Evolutionary conservation across 2,888 invertebrate genomes (phyloP).

Genomic region (Masnerella sp.): DNA sequence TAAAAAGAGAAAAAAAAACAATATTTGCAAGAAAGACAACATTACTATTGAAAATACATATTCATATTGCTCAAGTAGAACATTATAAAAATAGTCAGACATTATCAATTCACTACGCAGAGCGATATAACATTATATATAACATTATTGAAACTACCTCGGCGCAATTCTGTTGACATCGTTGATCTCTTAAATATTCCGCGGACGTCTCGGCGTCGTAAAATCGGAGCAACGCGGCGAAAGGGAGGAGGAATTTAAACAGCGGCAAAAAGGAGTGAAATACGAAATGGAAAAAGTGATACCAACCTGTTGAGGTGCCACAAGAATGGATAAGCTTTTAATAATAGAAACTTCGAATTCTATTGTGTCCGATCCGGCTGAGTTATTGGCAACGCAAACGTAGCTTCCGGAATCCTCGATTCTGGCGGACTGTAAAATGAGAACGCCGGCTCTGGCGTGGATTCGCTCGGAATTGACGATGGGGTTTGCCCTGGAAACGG

Average conservation of each 20-base stretch:
- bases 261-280: slow-evolving; percentile 1
- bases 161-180: too few relatives aligned
- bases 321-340: slow-evolving; percentile 74
- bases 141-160: too few relatives aligned
- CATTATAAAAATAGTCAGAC: too few relatives aligned
- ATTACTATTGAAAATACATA: too few relatives aligned
- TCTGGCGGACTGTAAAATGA: slow-evolving; percentile 77
- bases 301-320: slow-evolving; percentile 76
- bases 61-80: too few relatives aligned
- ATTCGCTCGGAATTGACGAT: slow-evolving; percentile 75
- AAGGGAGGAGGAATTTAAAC: not conserved
- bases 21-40: too few relatives aligned
- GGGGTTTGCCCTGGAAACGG: slow-evolving; percentile 71
- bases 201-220: not conserved
- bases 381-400: slow-evolving; percentile 94
- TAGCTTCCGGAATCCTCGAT: slow-evolving; percentile 91
- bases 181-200: not conserved
- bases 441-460: slow-evolving; percentile 75
- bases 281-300: slow-evolving; percentile 11
- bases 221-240: not conserved
- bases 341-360: slow-evolving; percentile 76
- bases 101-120: too few relatives aligned
- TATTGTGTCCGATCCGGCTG: slow-evolving; percentile 83
- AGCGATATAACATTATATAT: too few relatives aligned
- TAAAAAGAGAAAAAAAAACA: too few relatives aligned